These are phyloP conservation scores for Syngnathus rostellatus DNA, from an alignment of 2,797 vertebrate species.

Conservation along the genomic window DNA sequence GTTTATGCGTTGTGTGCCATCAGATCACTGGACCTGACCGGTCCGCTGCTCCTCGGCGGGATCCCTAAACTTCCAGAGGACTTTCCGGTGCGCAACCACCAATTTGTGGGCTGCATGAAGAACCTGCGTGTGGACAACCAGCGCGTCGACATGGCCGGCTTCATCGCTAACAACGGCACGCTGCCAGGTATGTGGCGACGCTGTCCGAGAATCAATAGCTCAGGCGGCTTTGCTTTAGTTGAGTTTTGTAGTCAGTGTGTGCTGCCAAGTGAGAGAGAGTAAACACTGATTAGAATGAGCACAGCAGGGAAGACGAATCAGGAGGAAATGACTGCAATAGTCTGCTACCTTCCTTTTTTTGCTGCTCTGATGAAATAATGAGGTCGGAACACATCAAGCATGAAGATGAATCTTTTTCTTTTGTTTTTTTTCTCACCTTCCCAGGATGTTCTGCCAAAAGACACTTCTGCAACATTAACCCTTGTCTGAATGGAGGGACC, in stretches of 20 bases:
- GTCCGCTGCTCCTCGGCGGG: slow-evolving; percentile 85
- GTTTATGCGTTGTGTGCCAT: neutral
- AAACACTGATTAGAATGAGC: slow-evolving; percentile 31
- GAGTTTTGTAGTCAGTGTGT: slow-evolving; percentile 1
- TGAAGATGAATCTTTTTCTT: neutral
- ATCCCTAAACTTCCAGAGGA: slow-evolving; percentile 87
- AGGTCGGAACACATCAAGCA: neutral
- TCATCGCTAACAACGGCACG: slow-evolving; percentile 92
- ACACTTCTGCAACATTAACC: slow-evolving; percentile 79
- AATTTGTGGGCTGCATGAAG: slow-evolving; percentile 91
- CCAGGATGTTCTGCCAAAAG: slow-evolving; percentile 84
- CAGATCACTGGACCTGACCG: slow-evolving; percentile 90
- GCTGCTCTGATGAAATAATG: slow-evolving; percentile 1
- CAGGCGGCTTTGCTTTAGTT: neutral
- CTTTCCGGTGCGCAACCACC: slow-evolving; percentile 80
- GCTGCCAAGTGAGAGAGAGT: slow-evolving; percentile 12
- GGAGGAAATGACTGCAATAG: slow-evolving; percentile 34
- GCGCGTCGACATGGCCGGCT: slow-evolving; percentile 83
- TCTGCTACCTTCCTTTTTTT: slow-evolving; percentile 17
- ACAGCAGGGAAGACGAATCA: slow-evolving; percentile 28
- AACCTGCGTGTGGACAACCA: slow-evolving; percentile 82
- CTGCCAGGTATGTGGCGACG: slow-evolving; percentile 69
- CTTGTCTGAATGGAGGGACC: slow-evolving; percentile 84
- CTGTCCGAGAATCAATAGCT: neutral
- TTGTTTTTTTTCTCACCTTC: slow-evolving; percentile 5